Conservation (phyloP, 1,140 invertebrate species). For the Coelopa frigida region DNA sequence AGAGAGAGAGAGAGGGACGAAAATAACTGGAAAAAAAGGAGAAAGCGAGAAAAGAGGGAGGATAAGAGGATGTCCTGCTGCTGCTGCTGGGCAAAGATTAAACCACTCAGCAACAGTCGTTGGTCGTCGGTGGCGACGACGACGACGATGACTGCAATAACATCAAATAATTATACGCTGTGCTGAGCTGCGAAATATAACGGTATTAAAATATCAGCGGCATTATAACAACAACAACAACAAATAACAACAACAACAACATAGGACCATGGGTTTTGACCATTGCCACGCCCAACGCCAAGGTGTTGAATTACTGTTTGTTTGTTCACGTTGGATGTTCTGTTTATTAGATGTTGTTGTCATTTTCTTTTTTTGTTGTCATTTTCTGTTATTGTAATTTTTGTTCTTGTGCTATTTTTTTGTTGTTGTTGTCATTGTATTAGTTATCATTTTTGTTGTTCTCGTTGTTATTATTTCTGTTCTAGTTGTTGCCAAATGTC, state of each 20-base stretch:
- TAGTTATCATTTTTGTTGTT: slow-evolving; percentile 1
- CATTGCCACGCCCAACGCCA: not conserved
- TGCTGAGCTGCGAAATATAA: not conserved
- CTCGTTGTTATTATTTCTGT: slow-evolving; percentile 1
- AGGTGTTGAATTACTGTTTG: slow-evolving; percentile 6
- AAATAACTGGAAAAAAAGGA: too few relatives aligned
- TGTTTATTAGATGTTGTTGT: not conserved
- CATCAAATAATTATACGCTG: not conserved
- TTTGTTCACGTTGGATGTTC: not conserved
- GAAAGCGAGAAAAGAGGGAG: not conserved
- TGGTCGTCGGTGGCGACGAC: not conserved
- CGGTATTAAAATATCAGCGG: slow-evolving; percentile 1
- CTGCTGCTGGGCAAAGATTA: too few relatives aligned
- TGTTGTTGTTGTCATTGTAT: not conserved
- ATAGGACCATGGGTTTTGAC: not conserved
- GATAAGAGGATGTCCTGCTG: not conserved
- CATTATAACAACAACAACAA: not conserved
- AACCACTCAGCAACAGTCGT: not conserved
- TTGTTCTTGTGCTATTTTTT: not conserved
- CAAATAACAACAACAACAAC: slow-evolving; percentile 5
- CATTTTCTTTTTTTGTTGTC: not conserved
- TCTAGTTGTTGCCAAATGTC: not conserved
- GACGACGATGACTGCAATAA: not conserved
- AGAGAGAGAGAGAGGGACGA: not conserved
- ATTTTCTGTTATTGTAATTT: slow-evolving; percentile 5